Evolutionary conservation across 1,140 invertebrate genomes (phyloP).

Genomic region (Spodoptera litura): DNA sequence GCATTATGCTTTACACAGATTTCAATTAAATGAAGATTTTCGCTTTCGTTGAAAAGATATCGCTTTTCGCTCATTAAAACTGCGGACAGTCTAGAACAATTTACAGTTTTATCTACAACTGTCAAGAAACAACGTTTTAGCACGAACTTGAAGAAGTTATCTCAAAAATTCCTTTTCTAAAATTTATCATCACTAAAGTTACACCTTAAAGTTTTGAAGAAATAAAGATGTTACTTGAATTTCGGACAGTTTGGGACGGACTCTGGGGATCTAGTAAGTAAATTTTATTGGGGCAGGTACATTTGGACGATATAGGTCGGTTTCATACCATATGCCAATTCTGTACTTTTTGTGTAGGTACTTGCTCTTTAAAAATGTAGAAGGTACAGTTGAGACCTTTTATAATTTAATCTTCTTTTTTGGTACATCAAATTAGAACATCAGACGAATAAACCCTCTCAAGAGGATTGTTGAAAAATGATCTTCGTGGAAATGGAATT

Average conservation of each 20-base stretch:
- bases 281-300: conserved; percentile 38
- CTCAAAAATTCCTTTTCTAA: conserved; percentile 24
- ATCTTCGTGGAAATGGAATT: background rate
- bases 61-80: conserved; percentile 23
- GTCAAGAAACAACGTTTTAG: conserved; percentile 14
- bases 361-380: background rate
- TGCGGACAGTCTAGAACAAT: conserved; percentile 9
- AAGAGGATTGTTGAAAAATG: conserved; percentile 1
- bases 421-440: background rate
- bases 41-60: background rate
- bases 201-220: conserved; percentile 36
- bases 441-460: background rate
- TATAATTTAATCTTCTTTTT: background rate
- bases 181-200: conserved; percentile 42
- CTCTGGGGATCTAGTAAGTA: conserved; percentile 21
- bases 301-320: background rate
- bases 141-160: conserved; percentile 19
- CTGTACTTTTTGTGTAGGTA: background rate
- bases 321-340: background rate
- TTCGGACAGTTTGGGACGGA: conserved; percentile 20
- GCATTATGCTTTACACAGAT: no score
- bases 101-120: conserved; percentile 14
- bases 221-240: conserved; percentile 9
- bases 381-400: background rate
- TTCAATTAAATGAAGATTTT: no score